Evolutionary conservation across 2,113 vertebrate genomes (phyloP), one percentile per base, ranked within the genome.

Genomic region (Circaetus gallicus): DNA sequence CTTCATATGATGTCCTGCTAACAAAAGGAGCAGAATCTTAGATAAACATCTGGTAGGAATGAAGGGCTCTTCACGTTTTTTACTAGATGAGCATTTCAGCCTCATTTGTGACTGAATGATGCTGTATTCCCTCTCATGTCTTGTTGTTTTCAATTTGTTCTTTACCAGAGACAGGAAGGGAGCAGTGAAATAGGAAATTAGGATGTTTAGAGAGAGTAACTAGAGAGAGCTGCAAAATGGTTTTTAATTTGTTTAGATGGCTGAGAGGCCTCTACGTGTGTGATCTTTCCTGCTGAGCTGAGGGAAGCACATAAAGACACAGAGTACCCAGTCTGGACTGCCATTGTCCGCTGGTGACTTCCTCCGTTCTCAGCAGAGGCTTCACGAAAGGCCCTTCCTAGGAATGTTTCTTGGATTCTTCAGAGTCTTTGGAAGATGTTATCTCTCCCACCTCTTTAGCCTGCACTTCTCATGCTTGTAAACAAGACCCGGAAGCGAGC

Each of bases 171-270:
- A 91, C 91, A 82, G 94, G 81, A 96, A 95, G 78, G 56, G 87
- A 94, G 59, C 70, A 86, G 45, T 78, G 91, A 85, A 95, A 90
- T 86, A 85, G 84, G 42, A 96, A 96, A 95, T 95, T 86, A 84
- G 90, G 89, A 81, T 93, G 90, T 94, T 97, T 97, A 84, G 78
- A 94, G 19, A 90, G 70, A 86, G 72, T 74, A 93, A 95, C 84
- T 85, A 53, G 43, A 93, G 91, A 84, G 89, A 87, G 55, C 89
- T 91, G 62, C 82, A 88, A 93, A 94, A 86, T 66, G 42, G 13
- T 74, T 95, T 89, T 80, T 66, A 83, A 91, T 94, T 88, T 93
- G 93, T 96, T 96, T 91, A 91, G 82, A 95, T 86, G 87, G 11
- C 74, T 72, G 66, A 85, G 89, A 85, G 94, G 81, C 71, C 81